Base-by-base conservation (phyloP, 2,888 invertebrate species). In the Phaedon cochleariae region DNA sequence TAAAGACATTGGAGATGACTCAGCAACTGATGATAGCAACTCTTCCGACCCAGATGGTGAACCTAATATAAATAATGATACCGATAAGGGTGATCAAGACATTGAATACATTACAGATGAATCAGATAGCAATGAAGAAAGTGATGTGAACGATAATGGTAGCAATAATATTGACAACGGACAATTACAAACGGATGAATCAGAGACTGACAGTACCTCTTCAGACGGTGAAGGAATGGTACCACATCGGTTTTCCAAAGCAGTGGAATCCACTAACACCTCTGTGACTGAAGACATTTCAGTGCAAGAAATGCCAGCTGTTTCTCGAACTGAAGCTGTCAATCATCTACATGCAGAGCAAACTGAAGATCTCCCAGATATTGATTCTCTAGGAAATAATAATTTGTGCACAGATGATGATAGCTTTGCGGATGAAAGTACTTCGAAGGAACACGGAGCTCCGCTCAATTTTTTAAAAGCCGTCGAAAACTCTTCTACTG, bases 241-340 rank as follows among this genome's bases (percentile, higher is more conserved):
- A 26, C 65, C 73, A 5, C 73, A 73, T 45, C 62, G 72, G 57
- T 74, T 73, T 63, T 65, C 71, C 12, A 74, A 69, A 60, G 73
- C 72, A 10, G 74, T 72, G 2, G 62, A 71, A 57, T 67, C 67
- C 37, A 68, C 65, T n/a, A 67, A 68, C 17, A 59, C 55, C 12
- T 69, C 69, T 31, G 31, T 22, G 15, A 61, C 51, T 54, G 62
- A 62, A 20, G 55, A 55, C 10, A 57, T 21, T 4, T 29, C 45
- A 5, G 41, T 46, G 12, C 29, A 17, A 18, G 45, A 26, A 4
- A 26, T 26, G 5, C 29, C 22, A 10, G 21, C 15, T 9, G 29
- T 52, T n/a, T 10, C 31, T 20, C 21, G 41, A 9, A 21, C 0
- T 31, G 9, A 29, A 22, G 55, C 21, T 2, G 26, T 48, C 20